Evolutionary conservation across 2,888 invertebrate genomes (phyloP), one percentile per base, ranked within the genome.

Genomic region (Tachina grossa): DNA sequence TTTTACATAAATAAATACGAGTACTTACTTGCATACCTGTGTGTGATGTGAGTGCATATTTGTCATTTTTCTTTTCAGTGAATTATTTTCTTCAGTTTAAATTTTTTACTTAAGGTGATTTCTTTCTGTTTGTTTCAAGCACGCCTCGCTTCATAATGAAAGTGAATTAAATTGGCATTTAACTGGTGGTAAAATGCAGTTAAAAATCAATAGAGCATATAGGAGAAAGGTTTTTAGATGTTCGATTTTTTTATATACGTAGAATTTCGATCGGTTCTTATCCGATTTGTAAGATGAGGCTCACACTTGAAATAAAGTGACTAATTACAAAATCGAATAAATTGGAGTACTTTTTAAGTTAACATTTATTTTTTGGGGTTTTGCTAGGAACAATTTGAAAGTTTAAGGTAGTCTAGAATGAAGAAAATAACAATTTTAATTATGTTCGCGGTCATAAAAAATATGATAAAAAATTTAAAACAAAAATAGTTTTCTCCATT

Each of bases 111-210:
- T 76, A 68, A 78, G 72, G 41, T 53, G 0, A 72, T 72, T 82
- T 78, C 51, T 74, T 63, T 78, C 19, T 49, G 51, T 72, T 71
- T 72, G 49, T 65, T 78, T 79, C n/a, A 59, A 68, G 69, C 79
- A 88, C 83, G 91, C 91, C 90, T 88, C 89, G 89, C 74, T 91
- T 90, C 89, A 90, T 90, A 91, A 91, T 91, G 91, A 91, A 91
- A 91, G 91, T 90, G 91, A 90, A 91, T 90, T 91, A 91, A 91
- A 91, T 90, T 91, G 90, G 88, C 89, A 88, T 85, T 75, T 75
- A 75, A 79, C 53, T 51, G 63, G 77, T 74, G 77, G 66, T 22
- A 71, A 83, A 79, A 79, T 75, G 63, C 53, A 53, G 13, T 39
- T 49, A 59, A 49, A 43, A 49, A 14, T 14, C 49, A 49, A 49